These are phyloP conservation scores for Mormyrops attenuatus DNA, from an alignment of 2,797 vertebrate genomes.

Conservation along the genomic window DNA sequence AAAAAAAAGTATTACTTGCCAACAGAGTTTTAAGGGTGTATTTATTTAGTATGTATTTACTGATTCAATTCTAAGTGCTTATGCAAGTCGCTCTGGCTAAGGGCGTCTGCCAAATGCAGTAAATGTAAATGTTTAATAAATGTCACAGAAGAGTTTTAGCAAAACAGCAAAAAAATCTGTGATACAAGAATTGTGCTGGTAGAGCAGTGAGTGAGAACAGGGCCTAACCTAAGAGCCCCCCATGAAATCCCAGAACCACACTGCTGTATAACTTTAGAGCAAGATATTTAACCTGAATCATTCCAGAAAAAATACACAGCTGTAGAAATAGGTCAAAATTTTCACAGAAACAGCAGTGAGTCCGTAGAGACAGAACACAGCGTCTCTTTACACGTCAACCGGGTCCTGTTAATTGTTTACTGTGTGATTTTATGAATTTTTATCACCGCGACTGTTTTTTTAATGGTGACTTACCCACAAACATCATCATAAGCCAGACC, in stretches of 20 bases:
- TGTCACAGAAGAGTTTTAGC: background rate
- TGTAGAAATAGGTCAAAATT: background rate
- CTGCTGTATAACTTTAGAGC: background rate
- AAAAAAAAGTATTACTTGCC: background rate
- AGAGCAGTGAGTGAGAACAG: background rate
- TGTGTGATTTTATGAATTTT: background rate
- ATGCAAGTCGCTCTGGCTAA: background rate
- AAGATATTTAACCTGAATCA: background rate
- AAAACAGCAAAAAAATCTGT: background rate
- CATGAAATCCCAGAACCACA: background rate
- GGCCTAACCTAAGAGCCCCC: background rate
- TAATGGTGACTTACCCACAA: conserved; percentile 63
- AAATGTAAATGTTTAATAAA: background rate
- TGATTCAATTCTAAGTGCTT: background rate
- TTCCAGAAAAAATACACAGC: background rate
- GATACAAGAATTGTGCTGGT: background rate
- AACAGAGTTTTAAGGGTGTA: background rate
- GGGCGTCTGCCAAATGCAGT: background rate
- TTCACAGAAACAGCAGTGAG: background rate
- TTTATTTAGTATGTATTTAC: background rate
- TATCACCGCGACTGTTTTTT: background rate
- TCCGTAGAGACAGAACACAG: background rate
- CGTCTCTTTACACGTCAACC: background rate
- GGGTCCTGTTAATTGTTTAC: background rate
- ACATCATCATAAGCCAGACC: conserved; percentile 68